Conservation (phyloP, 2,113 vertebrate genomes). For the Cyrtonyx montezumae region DNA sequence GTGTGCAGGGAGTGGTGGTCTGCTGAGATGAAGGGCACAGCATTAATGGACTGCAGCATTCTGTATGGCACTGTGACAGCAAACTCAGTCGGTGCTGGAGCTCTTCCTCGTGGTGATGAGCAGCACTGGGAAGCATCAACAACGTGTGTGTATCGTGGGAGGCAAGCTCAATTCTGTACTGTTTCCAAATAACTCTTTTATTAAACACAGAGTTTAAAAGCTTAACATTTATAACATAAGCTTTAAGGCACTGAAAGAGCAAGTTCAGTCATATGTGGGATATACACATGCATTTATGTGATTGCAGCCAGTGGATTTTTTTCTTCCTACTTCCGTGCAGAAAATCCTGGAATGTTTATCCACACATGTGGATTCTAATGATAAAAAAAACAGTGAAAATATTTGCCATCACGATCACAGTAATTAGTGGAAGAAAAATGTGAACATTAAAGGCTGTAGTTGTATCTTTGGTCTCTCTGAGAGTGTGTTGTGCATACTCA, state of each 20-base stretch:
- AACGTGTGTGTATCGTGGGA: fast-evolving
- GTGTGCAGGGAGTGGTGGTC: background rate
- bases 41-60: fast-evolving
- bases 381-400: background rate
- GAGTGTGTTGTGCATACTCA: background rate
- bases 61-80: fast-evolving
- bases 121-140: background rate
- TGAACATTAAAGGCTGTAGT: background rate
- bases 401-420: background rate
- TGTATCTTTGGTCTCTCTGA: background rate
- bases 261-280: background rate
- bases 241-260: background rate
- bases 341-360: background rate
- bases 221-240: background rate
- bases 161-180: background rate
- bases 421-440: background rate
- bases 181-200: background rate
- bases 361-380: background rate
- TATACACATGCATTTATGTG: background rate
- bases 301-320: background rate
- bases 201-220: background rate
- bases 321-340: background rate
- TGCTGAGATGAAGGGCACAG: background rate
- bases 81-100: background rate
- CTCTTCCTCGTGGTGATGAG: background rate